Conservation (phyloP, 2,797 vertebrate genomes). For the Streptopelia turtur region DNA sequence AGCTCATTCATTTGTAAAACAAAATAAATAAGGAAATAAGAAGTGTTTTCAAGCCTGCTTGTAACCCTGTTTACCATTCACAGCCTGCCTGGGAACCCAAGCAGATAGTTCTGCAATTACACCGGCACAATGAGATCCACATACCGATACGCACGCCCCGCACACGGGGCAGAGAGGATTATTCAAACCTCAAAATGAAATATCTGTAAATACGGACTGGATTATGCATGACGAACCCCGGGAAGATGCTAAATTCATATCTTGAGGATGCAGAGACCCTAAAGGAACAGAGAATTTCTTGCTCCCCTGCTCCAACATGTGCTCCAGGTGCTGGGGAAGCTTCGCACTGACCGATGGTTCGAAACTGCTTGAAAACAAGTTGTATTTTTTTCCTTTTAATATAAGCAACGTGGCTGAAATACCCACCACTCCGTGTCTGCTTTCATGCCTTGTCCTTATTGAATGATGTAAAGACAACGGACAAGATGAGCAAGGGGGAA, state of each 20-base stretch:
- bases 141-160: background rate
- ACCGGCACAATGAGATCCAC: background rate
- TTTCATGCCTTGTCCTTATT: fast-evolving
- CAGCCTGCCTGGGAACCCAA: background rate
- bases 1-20: background rate
- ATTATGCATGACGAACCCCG: background rate
- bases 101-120: background rate
- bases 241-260: background rate
- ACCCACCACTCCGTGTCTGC: fast-evolving
- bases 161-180: background rate
- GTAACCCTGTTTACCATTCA: fast-evolving
- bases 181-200: background rate
- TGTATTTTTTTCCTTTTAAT: background rate
- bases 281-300: background rate
- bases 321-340: background rate
- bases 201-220: background rate
- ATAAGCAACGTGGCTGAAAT: background rate
- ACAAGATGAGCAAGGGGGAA: fast-evolving
- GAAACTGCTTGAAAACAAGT: background rate
- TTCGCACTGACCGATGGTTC: fast-evolving
- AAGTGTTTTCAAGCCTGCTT: background rate
- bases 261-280: background rate
- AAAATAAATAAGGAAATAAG: background rate
- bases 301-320: background rate
- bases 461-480: fast-evolving